Evolutionary conservation across 2,888 invertebrate genomes (phyloP), one percentile per base, ranked within the genome.

Genomic region (Eustalomyia histrio): DNA sequence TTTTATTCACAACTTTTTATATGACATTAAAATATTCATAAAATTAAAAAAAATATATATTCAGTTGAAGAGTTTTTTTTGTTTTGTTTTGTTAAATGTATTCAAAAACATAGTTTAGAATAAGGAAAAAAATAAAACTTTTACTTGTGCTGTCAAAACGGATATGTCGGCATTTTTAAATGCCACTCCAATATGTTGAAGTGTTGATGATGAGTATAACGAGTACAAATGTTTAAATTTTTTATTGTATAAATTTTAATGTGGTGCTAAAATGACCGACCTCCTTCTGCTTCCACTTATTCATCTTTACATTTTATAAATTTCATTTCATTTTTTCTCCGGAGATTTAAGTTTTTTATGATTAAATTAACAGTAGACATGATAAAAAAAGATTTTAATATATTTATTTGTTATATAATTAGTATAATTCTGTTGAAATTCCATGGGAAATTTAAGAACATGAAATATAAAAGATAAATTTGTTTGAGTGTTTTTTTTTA

Each of bases 121-220:
- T 60, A 33, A 71, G 39, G 63, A 58, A n/a, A 29, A 43, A 29
- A 55, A 33, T 43, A 50, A 69, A 74, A 74, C 53, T 57, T 64
- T 75, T 82, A 58, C 72, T 74, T 83, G 80, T 83, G 82, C 78
- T 83, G 82, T 80, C 76, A 79, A 80, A 80, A 80, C 83, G 80
- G 83, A 83, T 80, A 61, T 79, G 83, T 76, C 83, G 80, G 83
- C 71, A 72, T 80, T 80, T 79, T 73, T 57, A 69, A 76, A 80
- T 83, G 80, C 68, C 79, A 79, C 73, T 83, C 60, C 65, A 79
- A 61, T 79, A 73, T 72, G 55, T 68, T 76, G 67, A 74, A 67
- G 65, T 61, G 67, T 57, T 76, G 61, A 50, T 65, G 76, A 65
- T 67, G 55, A 60, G 21, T 60, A 67, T 71, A 29, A 78, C 55